These are phyloP conservation scores for Erebia ligea DNA, from an alignment of 2,888 invertebrate species.

Conservation along the genomic window DNA sequence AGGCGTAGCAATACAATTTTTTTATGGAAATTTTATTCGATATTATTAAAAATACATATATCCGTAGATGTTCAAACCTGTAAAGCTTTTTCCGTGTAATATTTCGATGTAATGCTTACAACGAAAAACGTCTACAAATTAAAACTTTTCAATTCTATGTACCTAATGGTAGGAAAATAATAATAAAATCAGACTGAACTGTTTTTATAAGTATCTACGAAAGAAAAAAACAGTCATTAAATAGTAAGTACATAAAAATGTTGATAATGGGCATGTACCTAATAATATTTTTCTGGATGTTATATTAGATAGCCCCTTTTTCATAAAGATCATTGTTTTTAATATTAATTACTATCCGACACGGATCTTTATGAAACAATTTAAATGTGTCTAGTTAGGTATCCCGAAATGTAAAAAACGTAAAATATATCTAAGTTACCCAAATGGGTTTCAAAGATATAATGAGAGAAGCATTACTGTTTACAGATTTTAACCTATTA, in stretches of 20 bases:
- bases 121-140: constrained; percentile 39
- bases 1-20: no score
- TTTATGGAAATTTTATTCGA: neutral
- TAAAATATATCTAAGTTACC: constrained; percentile 16
- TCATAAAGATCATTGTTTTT: constrained; percentile 35
- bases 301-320: constrained; percentile 37
- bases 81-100: constrained; percentile 20
- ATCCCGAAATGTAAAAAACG: constrained; percentile 26
- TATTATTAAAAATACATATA: neutral
- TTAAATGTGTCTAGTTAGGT: constrained; percentile 34
- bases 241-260: constrained; percentile 25
- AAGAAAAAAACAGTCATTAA: constrained; percentile 40
- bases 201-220: constrained; percentile 45
- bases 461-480: constrained; percentile 33
- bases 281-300: constrained; percentile 41
- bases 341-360: constrained; percentile 14
- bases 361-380: constrained; percentile 37
- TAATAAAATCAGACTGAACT: constrained; percentile 45
- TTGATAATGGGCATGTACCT: constrained; percentile 34
- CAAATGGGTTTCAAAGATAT: constrained; percentile 26
- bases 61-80: neutral
- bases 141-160: constrained; percentile 40
- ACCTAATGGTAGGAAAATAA: constrained; percentile 42
- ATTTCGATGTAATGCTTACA: constrained; percentile 38
- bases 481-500: constrained; percentile 35